A percentile compares a stretch with the other conserved stretches of the same genome.
phyloP scores from a whole-genome alignment of 35 echinoderm and acorn worm species.

The Ophiothrix spiculata region DNA sequence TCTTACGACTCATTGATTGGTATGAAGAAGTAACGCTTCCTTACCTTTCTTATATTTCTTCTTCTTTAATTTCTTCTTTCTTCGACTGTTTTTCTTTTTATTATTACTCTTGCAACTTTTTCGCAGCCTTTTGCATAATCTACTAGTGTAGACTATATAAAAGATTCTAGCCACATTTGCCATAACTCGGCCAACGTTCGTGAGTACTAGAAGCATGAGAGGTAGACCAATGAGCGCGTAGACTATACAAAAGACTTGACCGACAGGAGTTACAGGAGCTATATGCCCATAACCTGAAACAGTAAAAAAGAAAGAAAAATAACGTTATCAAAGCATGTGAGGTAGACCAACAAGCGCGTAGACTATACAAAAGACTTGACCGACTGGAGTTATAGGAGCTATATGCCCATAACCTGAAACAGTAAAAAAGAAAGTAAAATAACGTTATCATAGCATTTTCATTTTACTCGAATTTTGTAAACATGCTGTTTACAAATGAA shows the following conservation, averaged over 20 bases:
- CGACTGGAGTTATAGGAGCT: slow-evolving; percentile 69
- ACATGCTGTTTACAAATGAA: no score
- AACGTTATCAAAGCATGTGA: background rate
- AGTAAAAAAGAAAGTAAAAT: background rate
- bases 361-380: slow-evolving; percentile 74
- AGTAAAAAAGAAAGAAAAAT: background rate
- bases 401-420: slow-evolving; percentile 91
- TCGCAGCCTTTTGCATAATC: slow-evolving; percentile 71
- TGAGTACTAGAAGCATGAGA: slow-evolving; percentile 91
- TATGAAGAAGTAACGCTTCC: no score
- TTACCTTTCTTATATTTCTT: slow-evolving; percentile 24
- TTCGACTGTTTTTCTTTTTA: no score
- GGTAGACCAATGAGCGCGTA: slow-evolving; percentile 93
- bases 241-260: slow-evolving; percentile 74
- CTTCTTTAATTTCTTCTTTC: no score
- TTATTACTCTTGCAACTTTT: slow-evolving; percentile 49
- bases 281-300: slow-evolving; percentile 91
- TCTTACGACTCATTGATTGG: no score
- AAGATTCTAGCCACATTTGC: slow-evolving; percentile 85
- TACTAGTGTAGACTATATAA: slow-evolving; percentile 90
- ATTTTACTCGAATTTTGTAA: no score
- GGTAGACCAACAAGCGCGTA: slow-evolving; percentile 85
- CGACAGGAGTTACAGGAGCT: slow-evolving; percentile 70
- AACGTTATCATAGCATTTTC: background rate
- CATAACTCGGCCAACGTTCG: slow-evolving; percentile 92